A percentile compares a stretch with the other conserved stretches of the same genome.
Conservation (phyloP, 2,797 vertebrate genomes). For the Thamnophis elegans region DNA sequence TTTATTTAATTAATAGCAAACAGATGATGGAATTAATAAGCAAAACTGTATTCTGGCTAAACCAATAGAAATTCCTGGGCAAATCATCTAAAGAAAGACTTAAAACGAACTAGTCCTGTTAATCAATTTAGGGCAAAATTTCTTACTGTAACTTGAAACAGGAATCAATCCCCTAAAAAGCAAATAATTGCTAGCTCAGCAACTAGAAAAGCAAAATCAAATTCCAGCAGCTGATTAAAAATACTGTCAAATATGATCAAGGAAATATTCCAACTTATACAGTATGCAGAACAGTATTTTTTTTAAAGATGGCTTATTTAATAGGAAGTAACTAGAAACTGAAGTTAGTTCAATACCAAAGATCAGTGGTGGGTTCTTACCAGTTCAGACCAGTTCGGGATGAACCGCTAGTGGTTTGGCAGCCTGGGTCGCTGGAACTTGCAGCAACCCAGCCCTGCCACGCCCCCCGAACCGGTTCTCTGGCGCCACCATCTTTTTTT, state of each 20-base stretch:
- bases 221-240: conserved; percentile 36
- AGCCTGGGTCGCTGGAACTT: too few relatives aligned
- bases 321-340: conserved; percentile 39
- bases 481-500: too few relatives aligned
- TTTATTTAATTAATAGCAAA: conserved; percentile 17
- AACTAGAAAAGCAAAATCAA: conserved; percentile 38
- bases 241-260: conserved; percentile 9
- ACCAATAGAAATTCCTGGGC: conserved; percentile 11
- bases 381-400: too few relatives aligned
- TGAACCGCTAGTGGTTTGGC: too few relatives aligned
- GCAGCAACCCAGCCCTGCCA: too few relatives aligned
- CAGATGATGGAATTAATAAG: conserved; percentile 23
- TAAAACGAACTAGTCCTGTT: conserved; percentile 18
- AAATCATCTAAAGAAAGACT: conserved; percentile 6
- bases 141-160: conserved; percentile 29
- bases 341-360: conserved; percentile 18
- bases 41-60: conserved; percentile 6
- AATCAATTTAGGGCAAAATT: conserved; percentile 20
- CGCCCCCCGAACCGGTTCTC: too few relatives aligned
- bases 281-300: neutral
- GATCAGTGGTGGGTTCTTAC: too few relatives aligned
- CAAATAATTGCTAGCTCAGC: neutral
- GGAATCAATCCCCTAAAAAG: neutral
- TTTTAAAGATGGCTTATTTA: neutral
- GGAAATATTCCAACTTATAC: neutral